phyloP scores from a whole-genome alignment of 2,888 invertebrate genomes.

The Tribolium freemani region DNA sequence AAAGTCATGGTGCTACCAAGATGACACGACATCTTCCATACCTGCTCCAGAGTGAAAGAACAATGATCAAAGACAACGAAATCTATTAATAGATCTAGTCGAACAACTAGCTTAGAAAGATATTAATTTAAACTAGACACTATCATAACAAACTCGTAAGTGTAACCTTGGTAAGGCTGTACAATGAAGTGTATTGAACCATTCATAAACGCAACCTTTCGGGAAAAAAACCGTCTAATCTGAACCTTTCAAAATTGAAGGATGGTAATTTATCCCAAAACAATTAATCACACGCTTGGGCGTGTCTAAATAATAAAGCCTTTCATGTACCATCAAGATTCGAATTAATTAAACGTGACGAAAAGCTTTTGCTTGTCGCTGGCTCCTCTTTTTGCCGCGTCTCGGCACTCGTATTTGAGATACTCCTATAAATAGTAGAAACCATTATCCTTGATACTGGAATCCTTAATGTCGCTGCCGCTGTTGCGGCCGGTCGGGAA shows the following conservation, averaged over 20 bases:
- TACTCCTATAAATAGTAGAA: conserved; percentile 30
- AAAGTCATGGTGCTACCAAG: neutral
- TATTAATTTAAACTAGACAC: conserved; percentile 30
- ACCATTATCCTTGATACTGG: conserved; percentile 37
- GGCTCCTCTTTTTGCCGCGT: conserved; percentile 8
- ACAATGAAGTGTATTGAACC: conserved; percentile 22
- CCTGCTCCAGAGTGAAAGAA: neutral
- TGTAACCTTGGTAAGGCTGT: conserved; percentile 34
- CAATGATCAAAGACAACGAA: conserved; percentile 6
- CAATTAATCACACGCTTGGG: neutral
- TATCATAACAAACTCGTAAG: conserved; percentile 33
- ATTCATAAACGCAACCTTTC: conserved; percentile 17
- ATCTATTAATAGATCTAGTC: conserved; percentile 33
- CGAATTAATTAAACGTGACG: conserved; percentile 26
- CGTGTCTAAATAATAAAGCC: conserved; percentile 9
- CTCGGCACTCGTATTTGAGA: conserved; percentile 15
- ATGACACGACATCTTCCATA: neutral
- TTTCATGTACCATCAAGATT: neutral
- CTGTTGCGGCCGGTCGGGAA: conserved; percentile 18
- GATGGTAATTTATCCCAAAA: neutral
- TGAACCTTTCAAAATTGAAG: conserved; percentile 4
- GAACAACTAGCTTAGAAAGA: conserved; percentile 4
- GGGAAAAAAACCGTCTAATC: neutral
- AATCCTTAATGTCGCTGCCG: conserved; percentile 21
- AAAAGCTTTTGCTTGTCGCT: conserved; percentile 13